A percentile compares a stretch with the other conserved stretches of the same genome.
Conservation (phyloP, 2,888 invertebrate species). For the Oligia latruncula region DNA sequence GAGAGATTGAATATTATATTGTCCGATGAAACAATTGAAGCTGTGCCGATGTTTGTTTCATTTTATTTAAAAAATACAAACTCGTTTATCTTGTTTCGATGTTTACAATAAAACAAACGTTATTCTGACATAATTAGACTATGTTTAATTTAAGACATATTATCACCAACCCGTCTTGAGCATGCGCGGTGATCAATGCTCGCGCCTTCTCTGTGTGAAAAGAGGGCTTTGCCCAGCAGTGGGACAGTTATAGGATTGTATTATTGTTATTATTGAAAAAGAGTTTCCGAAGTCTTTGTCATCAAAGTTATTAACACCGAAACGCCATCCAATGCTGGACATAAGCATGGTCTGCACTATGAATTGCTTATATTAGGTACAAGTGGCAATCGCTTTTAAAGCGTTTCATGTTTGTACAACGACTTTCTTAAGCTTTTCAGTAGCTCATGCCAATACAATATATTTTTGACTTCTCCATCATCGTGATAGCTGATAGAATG, state of each 20-base stretch:
- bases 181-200: background rate
- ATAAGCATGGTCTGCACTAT: background rate
- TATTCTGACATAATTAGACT: no score
- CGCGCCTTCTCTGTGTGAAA: background rate
- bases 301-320: no score
- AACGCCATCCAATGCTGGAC: background rate
- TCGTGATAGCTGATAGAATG: no score
- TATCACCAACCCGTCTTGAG: background rate
- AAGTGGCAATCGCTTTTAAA: background rate
- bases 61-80: background rate
- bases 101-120: background rate
- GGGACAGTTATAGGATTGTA: background rate
- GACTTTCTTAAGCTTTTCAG: background rate
- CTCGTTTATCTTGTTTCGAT: background rate
- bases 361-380: background rate
- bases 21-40: slow-evolving; percentile 17
- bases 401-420: background rate
- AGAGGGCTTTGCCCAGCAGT: no score
- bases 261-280: background rate
- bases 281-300: no score
- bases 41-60: background rate
- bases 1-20: slow-evolving; percentile 60
- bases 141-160: background rate
- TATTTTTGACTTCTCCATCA: background rate
- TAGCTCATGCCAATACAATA: background rate